These are phyloP conservation scores for Zaprionus ornatus DNA, from an alignment of 1,140 invertebrate genomes.

Conservation along the genomic window DNA sequence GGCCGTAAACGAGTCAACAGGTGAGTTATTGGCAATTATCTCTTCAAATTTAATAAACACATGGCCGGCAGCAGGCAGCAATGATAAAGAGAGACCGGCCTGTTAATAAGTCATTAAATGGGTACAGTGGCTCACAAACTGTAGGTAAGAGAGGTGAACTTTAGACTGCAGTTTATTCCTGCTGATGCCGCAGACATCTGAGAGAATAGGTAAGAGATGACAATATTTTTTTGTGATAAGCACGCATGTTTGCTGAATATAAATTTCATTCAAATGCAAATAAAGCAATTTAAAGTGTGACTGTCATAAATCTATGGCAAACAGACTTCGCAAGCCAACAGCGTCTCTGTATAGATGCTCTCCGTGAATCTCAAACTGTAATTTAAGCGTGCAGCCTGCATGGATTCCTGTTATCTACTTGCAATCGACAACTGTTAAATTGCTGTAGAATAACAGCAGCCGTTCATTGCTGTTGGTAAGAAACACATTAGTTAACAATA, in stretches of 20 bases:
- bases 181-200: background rate
- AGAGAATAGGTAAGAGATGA: background rate
- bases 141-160: background rate
- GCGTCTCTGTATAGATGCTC: background rate
- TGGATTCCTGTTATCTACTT: background rate
- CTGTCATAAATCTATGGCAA: background rate
- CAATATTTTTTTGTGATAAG: background rate
- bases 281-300: background rate
- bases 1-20: conserved; percentile 22
- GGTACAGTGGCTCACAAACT: background rate
- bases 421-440: background rate
- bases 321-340: background rate
- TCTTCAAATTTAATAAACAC: background rate
- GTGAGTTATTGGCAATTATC: conserved; percentile 22
- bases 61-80: background rate
- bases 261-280: background rate
- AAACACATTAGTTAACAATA: conserved; percentile 6
- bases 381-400: background rate
- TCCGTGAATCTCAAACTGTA: background rate
- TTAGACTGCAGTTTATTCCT: background rate
- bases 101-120: background rate
- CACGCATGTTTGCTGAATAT: background rate
- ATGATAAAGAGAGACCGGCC: background rate
- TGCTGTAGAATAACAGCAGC: background rate
- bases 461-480: background rate